Evolutionary conservation across 2,888 invertebrate species (phyloP).

Genomic region (Oasisia sp.): DNA sequence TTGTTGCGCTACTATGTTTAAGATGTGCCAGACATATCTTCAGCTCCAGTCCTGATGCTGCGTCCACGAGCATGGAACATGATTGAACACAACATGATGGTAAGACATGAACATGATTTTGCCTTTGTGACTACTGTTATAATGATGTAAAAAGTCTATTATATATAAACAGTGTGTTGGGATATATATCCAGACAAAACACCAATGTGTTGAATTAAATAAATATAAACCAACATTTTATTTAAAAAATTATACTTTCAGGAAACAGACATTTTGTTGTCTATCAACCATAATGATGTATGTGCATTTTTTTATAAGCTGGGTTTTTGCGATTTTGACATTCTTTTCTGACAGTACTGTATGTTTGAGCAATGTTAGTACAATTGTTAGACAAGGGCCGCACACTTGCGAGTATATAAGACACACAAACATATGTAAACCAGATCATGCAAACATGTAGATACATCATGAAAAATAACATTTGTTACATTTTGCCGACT

Average conservation of each 20-base stretch:
- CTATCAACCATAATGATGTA: too few relatives aligned
- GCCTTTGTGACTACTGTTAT: background rate
- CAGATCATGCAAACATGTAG: too few relatives aligned
- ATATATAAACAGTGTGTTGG: background rate
- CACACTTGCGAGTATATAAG: too few relatives aligned
- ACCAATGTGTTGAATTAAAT: background rate
- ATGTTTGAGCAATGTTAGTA: too few relatives aligned
- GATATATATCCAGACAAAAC: background rate
- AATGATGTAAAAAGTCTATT: background rate
- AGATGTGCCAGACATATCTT: conserved; percentile 45
- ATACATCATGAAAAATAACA: too few relatives aligned
- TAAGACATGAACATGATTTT: conserved; percentile 42
- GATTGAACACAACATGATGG: conserved; percentile 69
- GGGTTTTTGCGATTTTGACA: too few relatives aligned
- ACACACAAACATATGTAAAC: too few relatives aligned
- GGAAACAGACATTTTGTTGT: too few relatives aligned
- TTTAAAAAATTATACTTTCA: background rate
- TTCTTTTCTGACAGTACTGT: too few relatives aligned
- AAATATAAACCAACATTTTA: background rate
- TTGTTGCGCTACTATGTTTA: background rate
- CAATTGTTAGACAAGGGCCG: too few relatives aligned
- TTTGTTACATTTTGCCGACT: too few relatives aligned
- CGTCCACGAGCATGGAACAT: conserved; percentile 81
- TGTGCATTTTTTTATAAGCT: too few relatives aligned
- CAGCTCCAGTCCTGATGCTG: conserved; percentile 75